phyloP scores from a whole-genome alignment of 92 coral and sea anemone species.

The Heteractis magnifica region DNA sequence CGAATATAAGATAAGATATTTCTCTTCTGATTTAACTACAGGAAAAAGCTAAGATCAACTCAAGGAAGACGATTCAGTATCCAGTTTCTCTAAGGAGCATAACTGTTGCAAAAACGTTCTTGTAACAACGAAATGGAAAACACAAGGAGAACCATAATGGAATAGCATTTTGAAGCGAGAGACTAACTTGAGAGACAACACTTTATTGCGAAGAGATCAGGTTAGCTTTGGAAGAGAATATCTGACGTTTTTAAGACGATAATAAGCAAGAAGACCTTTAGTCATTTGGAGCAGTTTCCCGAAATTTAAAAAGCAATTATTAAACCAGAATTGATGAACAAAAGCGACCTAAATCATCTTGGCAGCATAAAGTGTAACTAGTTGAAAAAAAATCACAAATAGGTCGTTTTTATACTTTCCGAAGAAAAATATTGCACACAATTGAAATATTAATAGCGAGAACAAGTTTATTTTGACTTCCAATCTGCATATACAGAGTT shows the following conservation, averaged over 20 bases:
- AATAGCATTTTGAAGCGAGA: no score
- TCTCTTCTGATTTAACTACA: not conserved
- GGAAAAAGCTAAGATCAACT: not conserved
- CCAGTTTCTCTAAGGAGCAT: no score
- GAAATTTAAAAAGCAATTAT: not conserved
- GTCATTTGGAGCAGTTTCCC: not conserved
- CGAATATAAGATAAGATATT: not conserved
- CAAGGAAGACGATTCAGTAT: not conserved
- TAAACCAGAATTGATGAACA: not conserved
- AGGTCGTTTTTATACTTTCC: not conserved
- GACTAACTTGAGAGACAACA: no score
- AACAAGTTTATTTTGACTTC: not conserved
- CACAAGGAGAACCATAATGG: no score
- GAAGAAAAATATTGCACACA: not conserved
- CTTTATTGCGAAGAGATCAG: no score
- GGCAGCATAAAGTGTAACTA: not conserved
- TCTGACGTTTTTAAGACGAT: not conserved
- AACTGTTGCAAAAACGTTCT: no score
- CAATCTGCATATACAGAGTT: not conserved
- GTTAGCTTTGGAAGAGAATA: not conserved
- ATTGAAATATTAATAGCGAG: not conserved
- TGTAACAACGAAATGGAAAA: no score
- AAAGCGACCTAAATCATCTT: conserved; percentile 1
- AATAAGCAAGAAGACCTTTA: not conserved
- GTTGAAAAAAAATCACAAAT: not conserved